Evolutionary conservation across 2,113 vertebrate species (phyloP).

Genomic region (Gymnobelideus leadbeateri): DNA sequence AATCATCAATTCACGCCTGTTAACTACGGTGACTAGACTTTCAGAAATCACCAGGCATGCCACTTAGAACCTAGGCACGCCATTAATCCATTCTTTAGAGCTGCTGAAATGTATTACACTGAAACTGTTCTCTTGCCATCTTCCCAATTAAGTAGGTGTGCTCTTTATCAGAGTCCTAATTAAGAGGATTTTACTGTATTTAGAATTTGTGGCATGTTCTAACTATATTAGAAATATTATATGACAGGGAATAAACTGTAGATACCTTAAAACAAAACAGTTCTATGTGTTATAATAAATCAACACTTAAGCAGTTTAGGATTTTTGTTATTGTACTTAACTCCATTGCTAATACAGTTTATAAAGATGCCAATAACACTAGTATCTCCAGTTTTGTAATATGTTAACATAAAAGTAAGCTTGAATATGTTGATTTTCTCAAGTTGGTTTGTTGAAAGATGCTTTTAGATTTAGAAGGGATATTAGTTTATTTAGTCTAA

Average conservation of each 20-base stretch:
- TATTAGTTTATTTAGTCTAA: neutral
- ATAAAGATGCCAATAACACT: neutral
- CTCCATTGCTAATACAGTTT: neutral
- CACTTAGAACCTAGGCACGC: slow-evolving; percentile 49
- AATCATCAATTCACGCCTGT: slow-evolving; percentile 71
- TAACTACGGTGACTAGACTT: slow-evolving; percentile 67
- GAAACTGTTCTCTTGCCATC: slow-evolving; percentile 44
- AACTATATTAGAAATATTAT: neutral
- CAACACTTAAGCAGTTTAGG: slow-evolving; percentile 19
- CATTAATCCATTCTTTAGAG: slow-evolving; percentile 61
- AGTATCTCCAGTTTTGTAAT: neutral
- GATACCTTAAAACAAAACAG: slow-evolving; percentile 48
- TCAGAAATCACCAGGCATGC: slow-evolving; percentile 56
- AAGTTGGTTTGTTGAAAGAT: neutral
- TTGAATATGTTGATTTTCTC: neutral
- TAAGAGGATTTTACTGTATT: slow-evolving; percentile 57
- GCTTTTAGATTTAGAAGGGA: neutral
- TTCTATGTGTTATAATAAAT: slow-evolving; percentile 33
- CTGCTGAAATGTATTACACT: slow-evolving; percentile 39
- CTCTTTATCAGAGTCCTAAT: slow-evolving; percentile 53
- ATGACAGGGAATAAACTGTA: neutral
- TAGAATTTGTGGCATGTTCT: slow-evolving; percentile 33
- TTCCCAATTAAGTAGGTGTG: slow-evolving; percentile 30
- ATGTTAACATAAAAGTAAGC: neutral
- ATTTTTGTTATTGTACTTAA: neutral